Percentiles rank a stretch among this genome's conserved stretches.
phyloP scores from a whole-genome alignment of 2,888 invertebrate species.

The Adelognathus sp. region DNA sequence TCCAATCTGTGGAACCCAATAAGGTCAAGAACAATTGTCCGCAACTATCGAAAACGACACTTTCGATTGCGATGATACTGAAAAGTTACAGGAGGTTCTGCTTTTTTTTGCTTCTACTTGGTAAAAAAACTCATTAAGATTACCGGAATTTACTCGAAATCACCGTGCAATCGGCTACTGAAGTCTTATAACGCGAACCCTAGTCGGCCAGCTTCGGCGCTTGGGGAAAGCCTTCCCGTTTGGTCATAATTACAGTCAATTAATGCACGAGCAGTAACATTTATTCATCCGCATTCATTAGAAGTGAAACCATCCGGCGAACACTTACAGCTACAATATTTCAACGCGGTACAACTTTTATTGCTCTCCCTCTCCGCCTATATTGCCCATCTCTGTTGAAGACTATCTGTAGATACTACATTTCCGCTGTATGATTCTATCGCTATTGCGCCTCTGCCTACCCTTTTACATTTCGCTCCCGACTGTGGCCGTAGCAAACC shows the following conservation, averaged over 20 bases:
- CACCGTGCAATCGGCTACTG: slow-evolving; percentile 42
- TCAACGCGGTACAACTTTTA: neutral
- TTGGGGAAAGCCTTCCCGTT: slow-evolving; percentile 32
- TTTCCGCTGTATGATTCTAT: slow-evolving; percentile 12
- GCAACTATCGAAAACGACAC: slow-evolving; percentile 17
- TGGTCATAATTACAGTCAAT: slow-evolving; percentile 62
- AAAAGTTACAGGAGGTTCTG: neutral
- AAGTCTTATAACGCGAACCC: slow-evolving; percentile 34
- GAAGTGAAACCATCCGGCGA: slow-evolving; percentile 21
- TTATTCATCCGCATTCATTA: slow-evolving; percentile 49
- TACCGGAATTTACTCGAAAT: slow-evolving; percentile 37
- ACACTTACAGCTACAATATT: neutral
- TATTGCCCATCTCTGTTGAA: neutral
- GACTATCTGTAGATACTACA: slow-evolving; percentile 5
- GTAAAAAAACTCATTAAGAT: neutral
- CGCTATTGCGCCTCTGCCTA: slow-evolving; percentile 11
- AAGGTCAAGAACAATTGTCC: no score
- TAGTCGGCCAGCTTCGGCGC: neutral
- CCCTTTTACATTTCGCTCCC: slow-evolving; percentile 16
- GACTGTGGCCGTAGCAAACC: neutral
- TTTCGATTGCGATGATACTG: no score
- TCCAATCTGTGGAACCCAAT: no score
- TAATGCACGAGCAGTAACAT: slow-evolving; percentile 42
- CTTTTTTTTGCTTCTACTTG: neutral
- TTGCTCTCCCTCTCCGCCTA: neutral